Evolutionary conservation across 2,888 invertebrate species (phyloP).

Genomic region (Baronia brevicornis): DNA sequence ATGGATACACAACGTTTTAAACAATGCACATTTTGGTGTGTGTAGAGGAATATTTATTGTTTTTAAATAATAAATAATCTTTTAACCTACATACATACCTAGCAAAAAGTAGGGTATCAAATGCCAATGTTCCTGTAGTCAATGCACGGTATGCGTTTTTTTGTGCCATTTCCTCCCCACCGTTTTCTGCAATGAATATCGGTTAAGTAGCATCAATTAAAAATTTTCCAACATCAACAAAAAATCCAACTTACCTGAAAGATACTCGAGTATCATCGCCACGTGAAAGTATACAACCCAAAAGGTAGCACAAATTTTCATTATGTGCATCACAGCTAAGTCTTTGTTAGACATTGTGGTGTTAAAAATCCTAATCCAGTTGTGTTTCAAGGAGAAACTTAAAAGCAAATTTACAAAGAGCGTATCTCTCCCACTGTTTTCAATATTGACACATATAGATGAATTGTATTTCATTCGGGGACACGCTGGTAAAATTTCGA

Average conservation of each 20-base stretch:
- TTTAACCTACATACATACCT: constrained; percentile 57
- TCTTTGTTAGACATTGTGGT: constrained; percentile 68
- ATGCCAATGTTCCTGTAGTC: constrained; percentile 72
- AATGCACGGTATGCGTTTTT: constrained; percentile 68
- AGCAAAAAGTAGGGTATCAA: constrained; percentile 78
- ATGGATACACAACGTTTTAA: too few species aligned
- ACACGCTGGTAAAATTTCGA: constrained; percentile 36
- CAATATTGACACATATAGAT: constrained; percentile 40
- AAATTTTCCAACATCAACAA: background rate
- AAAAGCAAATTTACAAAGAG: constrained; percentile 44
- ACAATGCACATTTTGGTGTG: too few species aligned
- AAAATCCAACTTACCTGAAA: constrained; percentile 64
- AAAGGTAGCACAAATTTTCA: constrained; percentile 78
- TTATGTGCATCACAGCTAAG: constrained; percentile 73
- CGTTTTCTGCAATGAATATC: constrained; percentile 54
- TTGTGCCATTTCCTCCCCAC: constrained; percentile 48
- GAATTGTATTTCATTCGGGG: constrained; percentile 50
- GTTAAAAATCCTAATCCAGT: constrained; percentile 58
- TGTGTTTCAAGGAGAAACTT: constrained; percentile 59
- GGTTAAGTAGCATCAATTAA: background rate
- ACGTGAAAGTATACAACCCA: constrained; percentile 80
- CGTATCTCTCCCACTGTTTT: constrained; percentile 37
- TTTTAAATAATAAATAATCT: background rate
- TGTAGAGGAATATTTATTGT: background rate
- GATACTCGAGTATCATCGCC: constrained; percentile 78